Base-by-base conservation (phyloP, 2,888 invertebrate species). In the Tortrix viridana region DNA sequence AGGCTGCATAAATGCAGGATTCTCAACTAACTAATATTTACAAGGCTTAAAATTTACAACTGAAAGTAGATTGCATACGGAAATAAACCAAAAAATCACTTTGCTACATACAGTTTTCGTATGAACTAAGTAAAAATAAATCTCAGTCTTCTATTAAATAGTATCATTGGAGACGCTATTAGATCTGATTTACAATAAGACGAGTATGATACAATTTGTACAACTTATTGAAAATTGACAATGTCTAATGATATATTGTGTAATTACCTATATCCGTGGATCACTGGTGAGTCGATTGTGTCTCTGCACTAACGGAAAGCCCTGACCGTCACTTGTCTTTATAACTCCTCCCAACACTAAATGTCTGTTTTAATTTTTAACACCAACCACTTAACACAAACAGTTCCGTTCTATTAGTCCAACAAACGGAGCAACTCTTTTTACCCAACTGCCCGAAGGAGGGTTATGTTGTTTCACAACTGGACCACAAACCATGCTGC, bases 81-180 rank as follows among this genome's bases (percentile, higher is more conserved):
- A 38, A 43, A 53, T 37, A 38, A 57, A 52, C 50, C 52, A 62
- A 62, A 56, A 56, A 44, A 50, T 19, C 16, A 57, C 50, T 46
- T n/a, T 49, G 22, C 44, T 46, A 62, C 46, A 47, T 47, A 56
- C 44, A 56, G 23, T 26, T 46, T 41, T 20, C 56, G 73, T 79
- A 81, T 73, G 79, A 84, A 84, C 84, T 80, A 80, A 88, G 85
- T 80, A 80, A 75, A 80, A 84, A 85, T 82, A 85, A 80, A 81
- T 79, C 82, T 90, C 90, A 90, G 90, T 90, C 90, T 90, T 89
- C 88, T 87, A 89, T 88, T 84, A 84, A 82, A 84, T 83, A 87
- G 85, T 86, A 86, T 85, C 74, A 71, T 77, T 78, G 78, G 74
- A 82, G 75, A 79, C 85, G 61, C 62, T 62, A 53, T 57, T 46